Conservation (phyloP, 2,797 vertebrate species). For the Erithacus rubecula region DNA sequence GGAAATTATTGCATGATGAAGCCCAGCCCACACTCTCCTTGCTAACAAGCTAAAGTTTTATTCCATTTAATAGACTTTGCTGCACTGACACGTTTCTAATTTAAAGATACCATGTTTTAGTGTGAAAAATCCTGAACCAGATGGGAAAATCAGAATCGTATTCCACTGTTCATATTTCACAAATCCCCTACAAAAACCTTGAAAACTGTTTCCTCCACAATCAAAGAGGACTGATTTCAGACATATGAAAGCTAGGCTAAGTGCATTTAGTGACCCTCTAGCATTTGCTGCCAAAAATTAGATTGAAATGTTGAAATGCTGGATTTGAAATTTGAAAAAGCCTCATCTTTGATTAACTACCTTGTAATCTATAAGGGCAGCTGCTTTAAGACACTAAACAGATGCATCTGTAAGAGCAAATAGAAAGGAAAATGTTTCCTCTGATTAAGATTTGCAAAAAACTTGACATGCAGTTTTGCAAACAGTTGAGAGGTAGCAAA, state of each 20-base stretch:
- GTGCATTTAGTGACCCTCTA: not conserved
- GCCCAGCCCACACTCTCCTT: not conserved
- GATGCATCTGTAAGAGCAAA: not conserved
- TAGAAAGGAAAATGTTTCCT: not conserved
- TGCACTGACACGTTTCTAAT: not conserved
- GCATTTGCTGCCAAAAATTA: conserved; percentile 6
- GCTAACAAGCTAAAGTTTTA: not conserved
- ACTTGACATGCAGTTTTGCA: not conserved
- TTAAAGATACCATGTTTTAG: not conserved
- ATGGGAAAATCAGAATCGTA: not conserved
- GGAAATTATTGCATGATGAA: not conserved
- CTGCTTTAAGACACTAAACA: not conserved
- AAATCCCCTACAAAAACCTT: not conserved
- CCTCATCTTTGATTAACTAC: conserved; percentile 8
- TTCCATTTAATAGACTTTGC: not conserved
- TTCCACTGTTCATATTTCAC: not conserved
- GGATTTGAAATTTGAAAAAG: not conserved
- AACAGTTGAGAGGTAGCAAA: not conserved
- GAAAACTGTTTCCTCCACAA: not conserved
- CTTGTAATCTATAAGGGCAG: not conserved
- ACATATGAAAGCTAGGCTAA: not conserved
- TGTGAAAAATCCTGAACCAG: not conserved
- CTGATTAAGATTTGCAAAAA: not conserved
- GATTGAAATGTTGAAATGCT: too few relatives aligned
- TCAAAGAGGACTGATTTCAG: not conserved